Conservation (phyloP, 2,113 vertebrate genomes). For the Saimiri boliviensis region DNA sequence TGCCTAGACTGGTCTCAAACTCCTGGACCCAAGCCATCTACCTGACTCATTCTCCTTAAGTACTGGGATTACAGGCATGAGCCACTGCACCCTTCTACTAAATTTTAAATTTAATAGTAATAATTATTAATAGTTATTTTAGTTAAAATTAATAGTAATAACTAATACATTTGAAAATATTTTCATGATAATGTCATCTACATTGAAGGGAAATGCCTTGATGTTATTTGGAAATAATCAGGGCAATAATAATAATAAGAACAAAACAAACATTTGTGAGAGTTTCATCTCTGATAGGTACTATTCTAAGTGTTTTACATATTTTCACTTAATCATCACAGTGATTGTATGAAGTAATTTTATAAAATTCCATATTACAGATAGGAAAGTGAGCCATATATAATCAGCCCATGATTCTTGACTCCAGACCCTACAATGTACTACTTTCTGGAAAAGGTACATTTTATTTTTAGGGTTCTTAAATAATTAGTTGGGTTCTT, state of each 20-base stretch:
- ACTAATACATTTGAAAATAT: background rate
- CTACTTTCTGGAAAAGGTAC: background rate
- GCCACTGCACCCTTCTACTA: too few species aligned
- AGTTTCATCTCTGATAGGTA: background rate
- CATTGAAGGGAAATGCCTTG: background rate
- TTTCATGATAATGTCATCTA: background rate
- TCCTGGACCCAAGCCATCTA: too few species aligned
- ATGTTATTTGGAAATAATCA: background rate
- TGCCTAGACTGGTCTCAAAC: too few species aligned
- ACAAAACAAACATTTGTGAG: background rate
- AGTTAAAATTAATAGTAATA: too few species aligned
- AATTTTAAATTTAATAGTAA: too few species aligned
- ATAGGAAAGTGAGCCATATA: background rate
- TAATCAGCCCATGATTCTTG: background rate
- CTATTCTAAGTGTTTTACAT: background rate
- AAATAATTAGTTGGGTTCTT: too few species aligned
- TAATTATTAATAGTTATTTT: too few species aligned
- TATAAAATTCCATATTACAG: background rate
- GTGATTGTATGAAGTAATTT: background rate
- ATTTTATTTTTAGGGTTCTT: background rate
- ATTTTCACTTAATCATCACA: background rate
- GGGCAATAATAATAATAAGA: background rate
- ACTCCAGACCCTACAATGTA: background rate
- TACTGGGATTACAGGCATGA: too few species aligned
- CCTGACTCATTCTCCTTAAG: too few species aligned